phyloP scores from a whole-genome alignment of 2,888 invertebrate genomes.

The Andrena praecox region DNA sequence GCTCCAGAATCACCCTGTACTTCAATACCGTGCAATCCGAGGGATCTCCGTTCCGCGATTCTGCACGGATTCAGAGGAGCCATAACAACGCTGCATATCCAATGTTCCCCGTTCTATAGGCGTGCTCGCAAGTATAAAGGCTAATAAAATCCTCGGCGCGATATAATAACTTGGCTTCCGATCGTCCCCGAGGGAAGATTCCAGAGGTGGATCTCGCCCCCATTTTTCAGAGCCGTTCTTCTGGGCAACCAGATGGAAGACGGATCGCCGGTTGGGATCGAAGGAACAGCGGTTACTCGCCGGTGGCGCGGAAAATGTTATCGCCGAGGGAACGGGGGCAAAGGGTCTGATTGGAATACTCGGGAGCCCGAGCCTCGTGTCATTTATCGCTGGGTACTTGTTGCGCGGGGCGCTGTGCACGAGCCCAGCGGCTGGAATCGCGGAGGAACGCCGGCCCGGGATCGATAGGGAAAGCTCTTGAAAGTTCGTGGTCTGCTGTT shows the following conservation, averaged over 20 bases:
- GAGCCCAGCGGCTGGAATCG: slow-evolving; percentile 20
- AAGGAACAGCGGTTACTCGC: not conserved
- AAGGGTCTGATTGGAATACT: slow-evolving; percentile 33
- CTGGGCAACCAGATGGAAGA: not conserved
- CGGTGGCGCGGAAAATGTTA: not conserved
- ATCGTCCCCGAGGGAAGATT: no score
- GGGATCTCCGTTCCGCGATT: not conserved
- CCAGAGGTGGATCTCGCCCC: not conserved
- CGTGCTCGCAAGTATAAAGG: no score
- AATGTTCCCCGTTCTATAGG: no score
- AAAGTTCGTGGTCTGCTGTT: not conserved
- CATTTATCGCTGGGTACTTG: slow-evolving; percentile 61
- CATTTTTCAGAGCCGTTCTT: not conserved
- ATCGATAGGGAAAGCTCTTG: slow-evolving; percentile 52
- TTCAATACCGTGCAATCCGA: not conserved
- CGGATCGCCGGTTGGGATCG: not conserved
- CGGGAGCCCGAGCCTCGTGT: slow-evolving; percentile 25
- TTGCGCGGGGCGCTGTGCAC: slow-evolving; percentile 58
- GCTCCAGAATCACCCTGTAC: no score
- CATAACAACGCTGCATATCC: not conserved
- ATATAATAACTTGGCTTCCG: no score
- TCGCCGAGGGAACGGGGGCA: slow-evolving; percentile 15
- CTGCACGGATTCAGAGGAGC: not conserved
- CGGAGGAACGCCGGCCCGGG: slow-evolving; percentile 12
- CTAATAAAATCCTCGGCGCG: no score